These are phyloP conservation scores for Trichonephila clavata DNA, from an alignment of 1,140 invertebrate species.

Conservation along the genomic window DNA sequence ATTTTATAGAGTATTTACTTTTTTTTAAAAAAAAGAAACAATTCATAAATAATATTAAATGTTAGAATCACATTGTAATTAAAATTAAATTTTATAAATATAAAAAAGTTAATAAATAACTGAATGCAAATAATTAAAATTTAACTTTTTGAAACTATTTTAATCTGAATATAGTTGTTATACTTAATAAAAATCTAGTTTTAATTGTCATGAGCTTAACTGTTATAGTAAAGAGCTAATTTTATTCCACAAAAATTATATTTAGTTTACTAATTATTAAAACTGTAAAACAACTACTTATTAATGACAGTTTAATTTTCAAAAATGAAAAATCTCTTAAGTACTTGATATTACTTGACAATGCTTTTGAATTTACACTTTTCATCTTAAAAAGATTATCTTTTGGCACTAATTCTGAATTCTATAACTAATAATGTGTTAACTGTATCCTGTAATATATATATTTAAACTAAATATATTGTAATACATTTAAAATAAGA, in stretches of 20 bases:
- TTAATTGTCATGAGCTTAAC: too few species aligned
- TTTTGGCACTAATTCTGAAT: constrained; percentile 49
- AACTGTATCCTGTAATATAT: not conserved
- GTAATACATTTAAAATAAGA: not conserved
- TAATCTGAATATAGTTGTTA: too few species aligned
- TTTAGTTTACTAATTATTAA: not conserved
- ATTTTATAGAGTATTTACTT: too few species aligned
- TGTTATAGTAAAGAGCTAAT: not conserved
- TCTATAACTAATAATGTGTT: constrained; percentile 19
- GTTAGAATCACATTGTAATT: too few species aligned
- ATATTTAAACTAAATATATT: not conserved
- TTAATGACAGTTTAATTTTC: not conserved
- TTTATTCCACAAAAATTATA: not conserved
- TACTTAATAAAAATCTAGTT: too few species aligned
- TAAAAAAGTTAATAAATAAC: too few species aligned
- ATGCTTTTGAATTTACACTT: constrained; percentile 16
- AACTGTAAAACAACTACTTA: not conserved
- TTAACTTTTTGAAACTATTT: too few species aligned
- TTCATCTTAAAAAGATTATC: constrained; percentile 11
- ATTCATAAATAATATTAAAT: too few species aligned
- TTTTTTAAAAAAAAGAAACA: too few species aligned
- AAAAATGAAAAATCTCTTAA: not conserved
- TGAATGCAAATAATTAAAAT: too few species aligned
- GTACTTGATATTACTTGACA: not conserved
- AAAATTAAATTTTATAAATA: too few species aligned